phyloP scores from a whole-genome alignment of 1,140 invertebrate genomes.

The Oncopodura yosiiana region DNA sequence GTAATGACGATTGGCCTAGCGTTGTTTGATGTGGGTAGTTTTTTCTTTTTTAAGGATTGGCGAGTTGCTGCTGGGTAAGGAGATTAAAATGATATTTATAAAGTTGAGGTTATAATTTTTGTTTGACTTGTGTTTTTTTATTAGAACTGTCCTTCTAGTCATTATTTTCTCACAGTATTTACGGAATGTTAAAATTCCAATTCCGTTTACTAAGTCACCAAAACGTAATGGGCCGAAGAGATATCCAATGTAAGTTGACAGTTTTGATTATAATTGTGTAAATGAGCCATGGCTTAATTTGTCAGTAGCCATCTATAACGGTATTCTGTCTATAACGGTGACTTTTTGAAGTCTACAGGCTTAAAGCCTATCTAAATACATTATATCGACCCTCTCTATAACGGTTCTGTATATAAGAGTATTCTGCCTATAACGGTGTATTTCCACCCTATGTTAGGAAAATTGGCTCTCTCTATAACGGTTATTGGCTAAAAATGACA shows the following conservation, averaged over 20 bases:
- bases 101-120: neutral
- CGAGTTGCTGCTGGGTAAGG: conserved; percentile 61
- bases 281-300: no score
- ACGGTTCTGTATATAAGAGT: no score
- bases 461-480: no score
- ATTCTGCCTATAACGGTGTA: no score
- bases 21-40: conserved; percentile 62
- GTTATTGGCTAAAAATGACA: no score
- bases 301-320: no score
- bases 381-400: no score
- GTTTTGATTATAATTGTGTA: no score
- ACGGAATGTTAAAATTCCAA: conserved; percentile 55
- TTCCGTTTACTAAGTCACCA: conserved; percentile 37
- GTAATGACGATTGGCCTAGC: conserved; percentile 69
- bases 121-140: conserved; percentile 44
- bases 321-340: no score
- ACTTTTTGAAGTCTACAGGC: no score
- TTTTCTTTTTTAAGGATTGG: conserved; percentile 65
- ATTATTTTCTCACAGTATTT: conserved; percentile 72
- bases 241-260: neutral
- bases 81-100: neutral
- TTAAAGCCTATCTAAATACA: no score
- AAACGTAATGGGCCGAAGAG: conserved; percentile 40
- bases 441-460: no score
- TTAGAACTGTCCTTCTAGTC: conserved; percentile 66